phyloP scores from a whole-genome alignment of 2,797 vertebrate genomes.

The Anguilla anguilla region DNA sequence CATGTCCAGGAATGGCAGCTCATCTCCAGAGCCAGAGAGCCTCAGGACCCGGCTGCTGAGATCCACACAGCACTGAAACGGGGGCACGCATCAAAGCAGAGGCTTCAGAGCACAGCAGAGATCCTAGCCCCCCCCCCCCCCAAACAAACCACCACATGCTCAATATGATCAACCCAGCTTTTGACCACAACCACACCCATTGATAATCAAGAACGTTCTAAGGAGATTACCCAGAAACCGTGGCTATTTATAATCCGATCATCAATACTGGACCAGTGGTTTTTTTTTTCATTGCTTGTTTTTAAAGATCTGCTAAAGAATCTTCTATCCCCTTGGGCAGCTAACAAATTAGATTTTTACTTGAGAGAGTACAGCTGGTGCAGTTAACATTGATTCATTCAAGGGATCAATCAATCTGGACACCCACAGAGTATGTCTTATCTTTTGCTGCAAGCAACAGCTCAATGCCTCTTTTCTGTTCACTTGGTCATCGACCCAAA shows the following conservation, averaged over 20 bases:
- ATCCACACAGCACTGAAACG: slow-evolving; percentile 85
- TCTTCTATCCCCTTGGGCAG: neutral
- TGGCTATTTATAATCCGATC: neutral
- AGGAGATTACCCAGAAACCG: neutral
- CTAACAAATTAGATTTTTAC: neutral
- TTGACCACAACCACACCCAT: neutral
- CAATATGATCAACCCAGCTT: neutral
- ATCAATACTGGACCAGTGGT: neutral
- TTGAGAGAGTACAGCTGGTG: neutral
- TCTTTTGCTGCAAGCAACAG: neutral
- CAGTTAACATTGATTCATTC: neutral
- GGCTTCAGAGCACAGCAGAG: slow-evolving; percentile 4
- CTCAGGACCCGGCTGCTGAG: slow-evolving; percentile 79
- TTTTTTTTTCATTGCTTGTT: neutral
- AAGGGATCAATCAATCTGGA: neutral
- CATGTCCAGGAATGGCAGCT: slow-evolving; percentile 82
- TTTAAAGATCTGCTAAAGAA: neutral
- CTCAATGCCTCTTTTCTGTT: neutral
- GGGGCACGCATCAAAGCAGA: neutral
- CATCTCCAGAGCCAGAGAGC: slow-evolving; percentile 74
- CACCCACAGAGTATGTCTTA: neutral
- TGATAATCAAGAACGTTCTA: neutral
- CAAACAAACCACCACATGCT: neutral
- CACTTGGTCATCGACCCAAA: neutral
- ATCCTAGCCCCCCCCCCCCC: neutral